Percentiles rank a stretch among this genome's conserved stretches.
Evolutionary conservation across 2,888 invertebrate species (phyloP).

Genomic region (Drosophila meridiana): DNA sequence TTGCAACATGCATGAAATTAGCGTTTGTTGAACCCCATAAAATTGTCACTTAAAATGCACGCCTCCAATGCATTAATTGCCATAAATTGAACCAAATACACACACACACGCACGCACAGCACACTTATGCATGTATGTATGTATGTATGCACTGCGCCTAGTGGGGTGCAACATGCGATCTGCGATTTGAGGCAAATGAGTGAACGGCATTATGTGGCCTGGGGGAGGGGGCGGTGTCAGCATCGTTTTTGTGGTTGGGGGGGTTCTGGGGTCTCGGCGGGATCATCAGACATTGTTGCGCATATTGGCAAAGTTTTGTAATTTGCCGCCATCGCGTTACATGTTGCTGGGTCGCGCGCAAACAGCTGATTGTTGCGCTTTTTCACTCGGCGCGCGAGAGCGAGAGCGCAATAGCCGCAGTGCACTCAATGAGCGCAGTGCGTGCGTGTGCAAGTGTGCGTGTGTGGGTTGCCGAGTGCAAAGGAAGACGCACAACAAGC

Average conservation of each 20-base stretch:
- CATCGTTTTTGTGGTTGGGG: neutral
- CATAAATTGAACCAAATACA: constrained; percentile 52
- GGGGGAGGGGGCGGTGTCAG: neutral
- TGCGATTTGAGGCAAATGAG: constrained; percentile 11
- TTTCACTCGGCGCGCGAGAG: constrained; percentile 32
- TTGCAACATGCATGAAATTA: constrained; percentile 37
- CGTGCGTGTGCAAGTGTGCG: neutral
- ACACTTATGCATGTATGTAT: neutral
- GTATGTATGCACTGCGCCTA: constrained; percentile 11
- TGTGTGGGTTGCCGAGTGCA: constrained; percentile 4
- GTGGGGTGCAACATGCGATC: constrained; percentile 51
- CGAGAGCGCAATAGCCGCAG: constrained; percentile 11
- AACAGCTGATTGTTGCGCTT: constrained; percentile 47
- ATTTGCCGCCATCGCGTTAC: constrained; percentile 51
- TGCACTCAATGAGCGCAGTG: constrained; percentile 10
- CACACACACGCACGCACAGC: neutral
- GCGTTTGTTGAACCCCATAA: constrained; percentile 60
- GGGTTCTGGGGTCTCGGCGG: neutral
- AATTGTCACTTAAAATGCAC: constrained; percentile 62
- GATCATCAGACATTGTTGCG: constrained; percentile 50
- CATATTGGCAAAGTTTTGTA: constrained; percentile 40
- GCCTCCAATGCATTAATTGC: constrained; percentile 59
- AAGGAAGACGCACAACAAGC: constrained; percentile 25
- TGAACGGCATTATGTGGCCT: neutral
- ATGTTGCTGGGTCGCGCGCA: constrained; percentile 40